These are phyloP conservation scores for Oreotrochilus melanogaster DNA, from an alignment of 2,113 vertebrate genomes.

Conservation along the genomic window DNA sequence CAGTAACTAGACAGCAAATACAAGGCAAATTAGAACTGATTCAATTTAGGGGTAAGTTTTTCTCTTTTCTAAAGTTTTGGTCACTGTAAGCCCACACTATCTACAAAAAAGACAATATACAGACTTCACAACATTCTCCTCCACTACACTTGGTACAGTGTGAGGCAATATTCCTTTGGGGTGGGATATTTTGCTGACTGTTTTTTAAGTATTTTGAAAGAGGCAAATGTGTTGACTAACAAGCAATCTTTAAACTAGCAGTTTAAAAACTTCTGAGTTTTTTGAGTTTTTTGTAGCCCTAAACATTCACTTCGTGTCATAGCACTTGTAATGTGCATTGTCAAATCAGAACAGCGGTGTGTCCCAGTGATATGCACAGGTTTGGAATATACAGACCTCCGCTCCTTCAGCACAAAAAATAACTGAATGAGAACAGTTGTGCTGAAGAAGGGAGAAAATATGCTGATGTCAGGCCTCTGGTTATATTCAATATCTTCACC, in stretches of 20 bases:
- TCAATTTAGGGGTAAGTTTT: not conserved
- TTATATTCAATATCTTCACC: not conserved
- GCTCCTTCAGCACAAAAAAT: not conserved
- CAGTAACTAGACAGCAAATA: not conserved
- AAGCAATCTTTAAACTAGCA: not conserved
- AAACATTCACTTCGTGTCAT: not conserved
- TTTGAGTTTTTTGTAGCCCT: not conserved
- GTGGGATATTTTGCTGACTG: not conserved
- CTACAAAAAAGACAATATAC: not conserved
- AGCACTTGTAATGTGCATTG: not conserved
- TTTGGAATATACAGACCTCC: not conserved
- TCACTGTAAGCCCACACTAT: not conserved
- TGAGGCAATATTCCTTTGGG: not conserved
- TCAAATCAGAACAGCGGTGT: not conserved
- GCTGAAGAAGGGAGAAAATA: not conserved
- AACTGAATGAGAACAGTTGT: not conserved
- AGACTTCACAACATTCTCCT: not conserved
- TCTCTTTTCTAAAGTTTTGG: not conserved
- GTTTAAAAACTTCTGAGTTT: not conserved
- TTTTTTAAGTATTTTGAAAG: not conserved
- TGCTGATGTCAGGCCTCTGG: not conserved
- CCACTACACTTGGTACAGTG: not conserved
- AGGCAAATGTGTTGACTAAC: not conserved
- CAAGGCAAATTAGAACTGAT: not conserved
- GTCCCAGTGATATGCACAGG: not conserved